Base-by-base conservation (phyloP, 2,888 invertebrate genomes). In the Pristionchus maxplancki region DNA sequence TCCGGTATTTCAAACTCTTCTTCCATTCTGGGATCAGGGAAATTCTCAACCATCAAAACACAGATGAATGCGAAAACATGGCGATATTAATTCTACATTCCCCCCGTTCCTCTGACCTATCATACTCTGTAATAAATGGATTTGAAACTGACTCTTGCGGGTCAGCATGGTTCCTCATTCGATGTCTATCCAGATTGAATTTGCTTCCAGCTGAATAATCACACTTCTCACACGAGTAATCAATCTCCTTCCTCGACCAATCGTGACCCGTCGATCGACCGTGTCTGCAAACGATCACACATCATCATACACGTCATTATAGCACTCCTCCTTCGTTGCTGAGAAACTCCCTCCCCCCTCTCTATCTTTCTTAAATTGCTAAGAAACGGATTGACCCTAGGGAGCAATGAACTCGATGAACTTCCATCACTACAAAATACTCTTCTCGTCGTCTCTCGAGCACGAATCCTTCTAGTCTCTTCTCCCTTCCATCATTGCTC, bases 161-260 rank as follows among this genome's bases (percentile, higher is more conserved):
- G 15, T 50, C 28, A 11, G 82, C 0, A 31, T 82, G 82, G 15
- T 50, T 82, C 9, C 82, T 82, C 31, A 31, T 82, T 50, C 48
- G 50, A 50, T 82, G 82, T 82, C 82, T 48, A 15, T 82, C 82
- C 50, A 82, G 82, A 82, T 82, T 82, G 50, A 50, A 82, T 28
- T 50, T 82, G 50, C 31, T 50, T 31, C 31, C 28, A n/a, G 82
- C n/a, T 31, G 82, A 15, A 28, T 82, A 82, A 31, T 82, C 82
- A 82, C 82, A 82, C 50, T 48, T 28, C 17, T 50, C 34, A 82
- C 82, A 82, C 20, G 50, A 50, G 28, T 31, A 31, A 17, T 82
- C 31, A 17, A n/a, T 28, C n/a, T 50, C 82, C 28, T 50, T 82
- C 82, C 13, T 50, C 20, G 50, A 20, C 50, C 50, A 50, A 15